Evolutionary conservation across 2,888 invertebrate species (phyloP).

Genomic region (Ochropacha duplaris): DNA sequence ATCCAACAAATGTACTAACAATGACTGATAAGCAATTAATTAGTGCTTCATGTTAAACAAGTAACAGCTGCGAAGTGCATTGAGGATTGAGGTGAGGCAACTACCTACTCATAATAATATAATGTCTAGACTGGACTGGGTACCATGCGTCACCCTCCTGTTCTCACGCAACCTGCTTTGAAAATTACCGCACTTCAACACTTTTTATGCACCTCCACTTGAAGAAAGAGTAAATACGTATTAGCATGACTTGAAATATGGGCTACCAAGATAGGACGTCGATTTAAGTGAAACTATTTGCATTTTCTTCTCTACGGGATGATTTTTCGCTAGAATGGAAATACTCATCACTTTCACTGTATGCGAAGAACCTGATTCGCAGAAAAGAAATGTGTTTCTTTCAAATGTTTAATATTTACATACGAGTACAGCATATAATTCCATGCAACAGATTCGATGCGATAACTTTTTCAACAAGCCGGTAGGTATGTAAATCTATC

Average conservation of each 20-base stretch:
- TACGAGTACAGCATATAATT: not conserved
- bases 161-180: conserved; percentile 73
- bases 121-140: conserved; percentile 66
- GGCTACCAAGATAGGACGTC: not conserved
- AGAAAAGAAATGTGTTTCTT: too few relatives aligned
- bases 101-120: conserved; percentile 45
- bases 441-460: not conserved
- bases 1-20: conserved; percentile 29
- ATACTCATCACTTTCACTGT: too few relatives aligned
- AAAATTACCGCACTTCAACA: conserved; percentile 53
- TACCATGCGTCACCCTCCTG: conserved; percentile 66
- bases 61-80: conserved; percentile 64
- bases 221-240: conserved; percentile 19
- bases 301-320: not conserved
- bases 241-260: conserved; percentile 7
- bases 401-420: too few relatives aligned
- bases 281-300: not conserved
- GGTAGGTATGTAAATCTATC: not conserved
- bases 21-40: conserved; percentile 68
- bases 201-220: conserved; percentile 33
- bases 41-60: conserved; percentile 62
- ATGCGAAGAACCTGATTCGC: too few relatives aligned
- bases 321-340: too few relatives aligned
- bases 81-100: conserved; percentile 59
- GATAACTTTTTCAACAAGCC: not conserved